Base-by-base conservation (phyloP, 1,140 invertebrate species). In the Helicorthomorpha holstii region DNA sequence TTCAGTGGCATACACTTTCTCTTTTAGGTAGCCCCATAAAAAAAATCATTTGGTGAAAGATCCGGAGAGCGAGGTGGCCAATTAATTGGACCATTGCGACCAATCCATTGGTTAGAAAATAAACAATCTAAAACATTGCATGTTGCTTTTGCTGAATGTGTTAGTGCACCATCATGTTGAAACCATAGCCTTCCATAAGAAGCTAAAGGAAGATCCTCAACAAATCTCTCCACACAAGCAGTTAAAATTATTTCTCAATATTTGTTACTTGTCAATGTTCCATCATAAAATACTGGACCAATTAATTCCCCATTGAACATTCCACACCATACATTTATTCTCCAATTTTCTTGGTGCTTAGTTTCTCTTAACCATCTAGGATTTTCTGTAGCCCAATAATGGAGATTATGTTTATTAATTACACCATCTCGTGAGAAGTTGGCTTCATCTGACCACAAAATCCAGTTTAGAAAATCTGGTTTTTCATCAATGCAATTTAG, bases 11-110 rank as follows among this genome's bases (percentile, higher is more conserved):
- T 54, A 67, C 42, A 66, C 58, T 51, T 60, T 61, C 38, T 51
- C 56, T 57, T 62, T 69, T 51, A 70, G 50, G 48, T 63, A 61
- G 38, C 66, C 67, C 67, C 64, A 68, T 16, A 62, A 55, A 58
- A 65, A 66, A 61, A 65, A 71, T 71, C 66, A 23, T 64, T 50
- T 24, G 63, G 64, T 25, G 59, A 64, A 41, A 70, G 54, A 59
- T 71, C 68, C 24, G 61, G 64, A 42, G 63, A 68, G 51, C 66
- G 55, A n/a, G 67, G 57, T 49, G 64, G 64, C 69, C 67, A 71
- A 48, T 59, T 52, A 41, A 70, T 59, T 29, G 64, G 51, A 22
- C 68, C 64, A 50, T 56, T 50, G 51, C 64, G 57, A 24, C 66
- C 67, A 53, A 71, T 69, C 64, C 66, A 69, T 50, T 58, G 59